A percentile compares a stretch with the other conserved stretches of the same genome.
phyloP scores from a whole-genome alignment of 2,888 invertebrate species.

The Zygaena filipendulae region DNA sequence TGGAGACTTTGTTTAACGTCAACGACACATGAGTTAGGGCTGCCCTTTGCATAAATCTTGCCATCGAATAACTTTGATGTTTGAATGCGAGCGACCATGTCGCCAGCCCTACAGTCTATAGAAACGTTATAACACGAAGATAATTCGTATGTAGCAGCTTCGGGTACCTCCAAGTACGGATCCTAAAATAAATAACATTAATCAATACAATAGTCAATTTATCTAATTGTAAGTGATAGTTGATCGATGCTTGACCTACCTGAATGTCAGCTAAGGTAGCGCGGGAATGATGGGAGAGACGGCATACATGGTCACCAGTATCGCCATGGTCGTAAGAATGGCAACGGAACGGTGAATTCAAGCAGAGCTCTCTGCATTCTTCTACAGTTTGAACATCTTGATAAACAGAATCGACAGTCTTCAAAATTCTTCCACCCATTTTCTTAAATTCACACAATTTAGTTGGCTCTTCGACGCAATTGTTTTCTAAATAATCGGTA shows the following conservation, averaged over 20 bases:
- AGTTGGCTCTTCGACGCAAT: conserved; percentile 94
- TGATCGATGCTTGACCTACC: too few species aligned
- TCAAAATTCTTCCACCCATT: conserved; percentile 86
- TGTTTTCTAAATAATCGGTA: conserved; percentile 90
- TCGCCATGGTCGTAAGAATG: conserved; percentile 95
- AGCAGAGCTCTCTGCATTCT: conserved; percentile 88
- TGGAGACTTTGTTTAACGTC: conserved; percentile 89
- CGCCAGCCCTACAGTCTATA: conserved; percentile 90
- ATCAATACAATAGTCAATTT: conserved; percentile 4
- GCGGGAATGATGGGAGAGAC: conserved; percentile 90
- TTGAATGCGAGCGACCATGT: conserved; percentile 93
- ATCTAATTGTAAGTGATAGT: too few species aligned
- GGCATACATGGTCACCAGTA: conserved; percentile 92
- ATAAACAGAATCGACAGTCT: conserved; percentile 94
- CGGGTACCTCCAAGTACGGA: conserved; percentile 90
- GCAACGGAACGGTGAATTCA: conserved; percentile 89
- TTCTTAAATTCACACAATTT: conserved; percentile 95
- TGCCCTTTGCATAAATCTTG: conserved; percentile 94
- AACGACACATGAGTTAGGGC: conserved; percentile 91
- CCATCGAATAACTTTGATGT: conserved; percentile 94
- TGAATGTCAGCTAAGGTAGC: conserved; percentile 90
- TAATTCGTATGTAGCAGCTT: conserved; percentile 91
- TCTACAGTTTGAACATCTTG: conserved; percentile 89
- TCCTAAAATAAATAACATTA: conserved; percentile 65
- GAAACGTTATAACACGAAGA: conserved; percentile 95